phyloP scores from a whole-genome alignment of 92 coral and sea anemone species.

The Palythoa grandiflora region DNA sequence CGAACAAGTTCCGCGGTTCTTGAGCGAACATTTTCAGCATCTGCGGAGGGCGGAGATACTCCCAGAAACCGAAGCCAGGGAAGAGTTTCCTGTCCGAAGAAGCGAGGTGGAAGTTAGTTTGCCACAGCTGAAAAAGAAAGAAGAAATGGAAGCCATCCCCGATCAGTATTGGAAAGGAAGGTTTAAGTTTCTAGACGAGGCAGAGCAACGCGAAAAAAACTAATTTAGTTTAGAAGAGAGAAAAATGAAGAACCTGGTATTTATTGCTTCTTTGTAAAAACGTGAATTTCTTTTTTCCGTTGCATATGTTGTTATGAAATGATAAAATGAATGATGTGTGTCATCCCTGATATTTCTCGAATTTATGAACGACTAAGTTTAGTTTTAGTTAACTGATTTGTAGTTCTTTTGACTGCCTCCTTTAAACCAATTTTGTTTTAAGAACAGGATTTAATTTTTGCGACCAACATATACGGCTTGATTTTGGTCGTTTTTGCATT shows the following conservation, averaged over 20 bases:
- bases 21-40: background rate
- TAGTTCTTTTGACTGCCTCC: background rate
- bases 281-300: background rate
- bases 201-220: background rate
- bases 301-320: background rate
- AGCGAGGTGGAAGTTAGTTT: background rate
- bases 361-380: background rate
- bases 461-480: background rate
- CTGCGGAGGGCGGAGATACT: background rate
- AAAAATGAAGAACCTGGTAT: background rate
- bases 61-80: background rate
- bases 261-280: background rate
- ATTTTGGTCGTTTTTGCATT: background rate
- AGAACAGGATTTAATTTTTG: no score
- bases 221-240: background rate
- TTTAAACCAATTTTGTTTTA: no score
- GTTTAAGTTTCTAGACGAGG: constrained; percentile 23
- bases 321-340: background rate
- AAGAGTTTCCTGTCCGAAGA: constrained; percentile 12
- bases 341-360: background rate
- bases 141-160: constrained; percentile 21
- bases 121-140: constrained; percentile 14
- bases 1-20: background rate
- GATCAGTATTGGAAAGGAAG: constrained; percentile 48
- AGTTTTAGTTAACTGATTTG: background rate